Base-by-base conservation (phyloP, 2,888 invertebrate species). In the Clanis bilineata region DNA sequence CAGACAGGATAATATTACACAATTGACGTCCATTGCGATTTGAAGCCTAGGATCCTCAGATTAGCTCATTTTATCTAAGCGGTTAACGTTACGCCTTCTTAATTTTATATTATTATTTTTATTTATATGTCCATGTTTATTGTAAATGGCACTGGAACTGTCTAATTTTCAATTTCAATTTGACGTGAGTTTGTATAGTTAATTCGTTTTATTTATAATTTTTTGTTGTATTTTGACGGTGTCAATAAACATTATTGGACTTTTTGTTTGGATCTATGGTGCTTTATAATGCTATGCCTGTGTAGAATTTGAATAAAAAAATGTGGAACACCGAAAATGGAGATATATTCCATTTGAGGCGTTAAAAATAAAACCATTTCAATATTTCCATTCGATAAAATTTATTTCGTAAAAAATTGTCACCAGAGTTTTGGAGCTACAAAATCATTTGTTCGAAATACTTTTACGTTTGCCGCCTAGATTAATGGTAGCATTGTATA, bases 21-120 rank as follows among this genome's bases (percentile, higher is more conserved):
- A 80, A 61, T 79, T 73, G 59, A 64, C 59, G 61, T 88, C 86
- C 89, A 90, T 88, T 38, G 45, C 71, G 72, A 51, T 68, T 67
- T 68, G 63, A 43, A 41, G 44, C 58, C 25, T 38, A 59, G 45
- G 36, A 54, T 62, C 12, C 65, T 61, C 59, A 57, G 45, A 38
- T 55, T 57, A 25, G 64, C 72, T 59, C 83, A 85, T 82, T 69
- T 67, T 75, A 60, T 57, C 12, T 44, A 61, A 51, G 18, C 7
- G 23, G 15, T 36, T 25, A 45, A 25, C 28, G 41, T 9, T 10
- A 22, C 39, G 41, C 15, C 36, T 36, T 56, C 61, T 60, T 59
- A 36, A 12, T 59, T 36, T 47, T 43, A 43, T 39, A 10, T 25
- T 32, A 43, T 15, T 45, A 51, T 54, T 45, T 25, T 1, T 25